phyloP scores from a whole-genome alignment of 1,140 invertebrate species.

The Leucophenga varia region DNA sequence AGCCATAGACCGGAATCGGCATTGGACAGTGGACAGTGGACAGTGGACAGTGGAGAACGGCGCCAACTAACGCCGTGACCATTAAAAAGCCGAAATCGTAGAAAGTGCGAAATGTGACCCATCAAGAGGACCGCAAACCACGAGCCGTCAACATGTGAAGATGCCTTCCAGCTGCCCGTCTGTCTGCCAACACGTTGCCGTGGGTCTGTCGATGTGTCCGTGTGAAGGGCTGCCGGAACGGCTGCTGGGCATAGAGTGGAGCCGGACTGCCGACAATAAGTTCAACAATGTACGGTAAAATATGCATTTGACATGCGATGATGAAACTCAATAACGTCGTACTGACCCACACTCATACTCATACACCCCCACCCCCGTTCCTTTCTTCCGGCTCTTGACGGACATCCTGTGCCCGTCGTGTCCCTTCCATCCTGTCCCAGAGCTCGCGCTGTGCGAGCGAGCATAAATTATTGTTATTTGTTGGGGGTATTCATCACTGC shows the following conservation, averaged over 20 bases:
- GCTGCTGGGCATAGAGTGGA: too few relatives aligned
- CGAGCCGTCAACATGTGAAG: slow-evolving; percentile 9
- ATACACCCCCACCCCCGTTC: too few relatives aligned
- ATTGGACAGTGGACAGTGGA: slow-evolving; percentile 4
- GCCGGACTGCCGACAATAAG: too few relatives aligned
- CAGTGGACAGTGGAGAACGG: slow-evolving; percentile 1
- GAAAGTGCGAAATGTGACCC: slow-evolving; percentile 11
- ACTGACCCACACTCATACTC: too few relatives aligned
- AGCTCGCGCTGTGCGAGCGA: too few relatives aligned
- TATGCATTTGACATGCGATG: slow-evolving; percentile 50
- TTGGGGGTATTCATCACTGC: too few relatives aligned
- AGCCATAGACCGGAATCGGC: slow-evolving; percentile 19
- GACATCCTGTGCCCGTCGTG: too few relatives aligned
- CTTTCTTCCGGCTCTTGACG: too few relatives aligned
- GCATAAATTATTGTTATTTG: too few relatives aligned
- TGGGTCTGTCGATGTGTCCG: slow-evolving; percentile 1
- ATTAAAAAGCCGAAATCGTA: slow-evolving; percentile 12
- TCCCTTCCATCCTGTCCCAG: too few relatives aligned
- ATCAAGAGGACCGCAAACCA: background rate
- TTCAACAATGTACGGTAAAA: slow-evolving; percentile 28
- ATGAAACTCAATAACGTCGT: slow-evolving; percentile 24
- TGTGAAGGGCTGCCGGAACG: too few relatives aligned
- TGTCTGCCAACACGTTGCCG: slow-evolving; percentile 1
- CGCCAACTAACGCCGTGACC: background rate
- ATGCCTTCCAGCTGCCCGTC: too few relatives aligned